These are phyloP conservation scores for Drosophila sproati DNA, from an alignment of 1,140 invertebrate species.

Conservation along the genomic window DNA sequence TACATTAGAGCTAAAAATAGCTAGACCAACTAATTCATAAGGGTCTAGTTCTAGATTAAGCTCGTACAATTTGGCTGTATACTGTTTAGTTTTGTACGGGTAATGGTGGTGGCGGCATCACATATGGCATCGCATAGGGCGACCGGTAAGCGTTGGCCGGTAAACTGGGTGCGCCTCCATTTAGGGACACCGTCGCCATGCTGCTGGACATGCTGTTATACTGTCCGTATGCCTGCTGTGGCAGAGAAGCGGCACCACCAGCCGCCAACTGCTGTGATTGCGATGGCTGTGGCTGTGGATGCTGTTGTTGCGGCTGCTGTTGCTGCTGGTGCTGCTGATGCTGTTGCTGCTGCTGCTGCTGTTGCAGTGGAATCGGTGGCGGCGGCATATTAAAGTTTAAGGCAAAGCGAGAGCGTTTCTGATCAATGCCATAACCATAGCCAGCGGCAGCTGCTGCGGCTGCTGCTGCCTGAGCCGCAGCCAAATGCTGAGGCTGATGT, in stretches of 20 bases:
- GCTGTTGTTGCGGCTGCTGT: slow-evolving; percentile 20
- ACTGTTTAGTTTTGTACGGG: slow-evolving; percentile 80
- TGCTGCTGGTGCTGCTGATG: slow-evolving; percentile 7
- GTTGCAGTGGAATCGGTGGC: slow-evolving; percentile 46
- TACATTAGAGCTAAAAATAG: slow-evolving; percentile 60
- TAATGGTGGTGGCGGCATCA: slow-evolving; percentile 81
- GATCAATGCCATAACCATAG: slow-evolving; percentile 61
- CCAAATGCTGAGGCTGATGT: slow-evolving; percentile 52
- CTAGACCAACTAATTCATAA: slow-evolving; percentile 55
- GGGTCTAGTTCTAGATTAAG: slow-evolving; percentile 22
- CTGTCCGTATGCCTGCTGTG: slow-evolving; percentile 62
- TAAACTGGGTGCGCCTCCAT: slow-evolving; percentile 64
- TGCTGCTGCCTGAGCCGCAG: slow-evolving; percentile 50
- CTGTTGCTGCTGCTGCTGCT: slow-evolving; percentile 31
- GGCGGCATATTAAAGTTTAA: slow-evolving; percentile 74
- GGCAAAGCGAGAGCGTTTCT: slow-evolving; percentile 70
- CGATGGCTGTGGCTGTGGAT: slow-evolving; percentile 19
- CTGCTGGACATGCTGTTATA: slow-evolving; percentile 69
- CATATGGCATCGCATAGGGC: slow-evolving; percentile 69
- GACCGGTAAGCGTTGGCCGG: slow-evolving; percentile 50
- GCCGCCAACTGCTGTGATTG: slow-evolving; percentile 22
- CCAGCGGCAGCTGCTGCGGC: slow-evolving; percentile 41
- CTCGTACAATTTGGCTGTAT: slow-evolving; percentile 50
- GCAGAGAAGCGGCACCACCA: slow-evolving; percentile 34
- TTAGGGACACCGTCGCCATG: slow-evolving; percentile 71